Base-by-base conservation (phyloP, 1,140 invertebrate genomes). In the Pygmarrhopalites habei region DNA sequence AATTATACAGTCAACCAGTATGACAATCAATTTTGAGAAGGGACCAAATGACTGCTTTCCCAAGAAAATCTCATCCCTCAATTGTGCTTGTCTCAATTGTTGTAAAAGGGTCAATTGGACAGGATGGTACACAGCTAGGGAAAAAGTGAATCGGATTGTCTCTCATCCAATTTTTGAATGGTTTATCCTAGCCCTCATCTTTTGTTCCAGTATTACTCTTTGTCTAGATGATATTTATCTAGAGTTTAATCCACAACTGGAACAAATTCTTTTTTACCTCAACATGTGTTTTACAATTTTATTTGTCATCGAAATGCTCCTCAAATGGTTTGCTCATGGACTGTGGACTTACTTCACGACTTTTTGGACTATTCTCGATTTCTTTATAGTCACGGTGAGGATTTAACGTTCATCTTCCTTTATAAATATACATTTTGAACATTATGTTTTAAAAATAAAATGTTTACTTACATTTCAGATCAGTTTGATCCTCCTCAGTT, bases 331-430 rank as follows among this genome's bases (percentile, higher is more conserved):
- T 62, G 92, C 92, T 12, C 81, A 94, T 74, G 94, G 93, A 62
- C 91, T 92, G 77, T 89, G 90, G 77, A 88, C 88, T 82, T 98
- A 97, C 76, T 96, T 96, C 76, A 91, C 90, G 21, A 92, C 89
- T 78, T 91, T 93, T 74, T 96, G 93, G 93, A 95, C 92, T 62
- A 85, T 94, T 73, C 79, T 98, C 72, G 94, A 98, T 81, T 95
- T 95, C 80, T 86, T 94, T 73, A 96, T 97, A 75, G 93, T 96
- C 74, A 88, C 91, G 80, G 93, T 96, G 83, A 90, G n/a, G 10
- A 12, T 7, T 49, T 49, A 12, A 7, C 10, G 5, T 21, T 49
- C 10, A 12, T 10, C 10, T n/a, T 12, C 7, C 23, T 7, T 49
- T 19, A 7, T 23, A 49, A 12, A 7, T 17, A 17, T 39, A 39